Evolutionary conservation across 2,888 invertebrate genomes (phyloP).

Genomic region (Hydraecia micacea): DNA sequence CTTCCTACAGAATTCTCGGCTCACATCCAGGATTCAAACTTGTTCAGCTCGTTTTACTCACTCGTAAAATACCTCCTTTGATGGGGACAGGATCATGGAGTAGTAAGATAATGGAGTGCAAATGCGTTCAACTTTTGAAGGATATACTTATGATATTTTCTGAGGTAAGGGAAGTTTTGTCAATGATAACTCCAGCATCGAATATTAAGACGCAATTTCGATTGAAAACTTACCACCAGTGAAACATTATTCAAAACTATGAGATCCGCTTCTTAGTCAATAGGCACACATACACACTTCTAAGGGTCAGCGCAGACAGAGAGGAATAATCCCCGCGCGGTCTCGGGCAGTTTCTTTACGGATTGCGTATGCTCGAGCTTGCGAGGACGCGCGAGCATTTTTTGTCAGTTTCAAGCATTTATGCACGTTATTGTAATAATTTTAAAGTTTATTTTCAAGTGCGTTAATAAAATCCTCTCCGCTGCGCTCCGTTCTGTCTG

Average conservation of each 20-base stretch:
- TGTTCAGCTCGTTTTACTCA: conserved; percentile 54
- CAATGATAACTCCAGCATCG: not conserved
- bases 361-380: too few species aligned
- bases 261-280: not conserved
- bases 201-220: not conserved
- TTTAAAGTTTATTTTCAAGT: too few species aligned
- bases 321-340: too few species aligned
- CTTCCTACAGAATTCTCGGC: conserved; percentile 12
- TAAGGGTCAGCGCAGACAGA: too few species aligned
- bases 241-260: not conserved
- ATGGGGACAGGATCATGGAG: conserved; percentile 19
- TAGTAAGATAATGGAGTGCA: conserved; percentile 13
- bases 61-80: conserved; percentile 53
- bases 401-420: too few species aligned
- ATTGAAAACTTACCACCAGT: not conserved
- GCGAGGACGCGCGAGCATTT: too few species aligned
- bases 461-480: too few species aligned
- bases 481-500: too few species aligned
- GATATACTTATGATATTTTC: not conserved
- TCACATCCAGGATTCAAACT: conserved; percentile 47
- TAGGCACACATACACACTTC: not conserved
- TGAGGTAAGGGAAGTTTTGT: not conserved
- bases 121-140: not conserved
- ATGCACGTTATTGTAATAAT: too few species aligned
- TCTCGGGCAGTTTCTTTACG: too few species aligned